Evolutionary conservation across 2,888 invertebrate genomes (phyloP).

Genomic region (Acanthosoma haemorrhoidale): DNA sequence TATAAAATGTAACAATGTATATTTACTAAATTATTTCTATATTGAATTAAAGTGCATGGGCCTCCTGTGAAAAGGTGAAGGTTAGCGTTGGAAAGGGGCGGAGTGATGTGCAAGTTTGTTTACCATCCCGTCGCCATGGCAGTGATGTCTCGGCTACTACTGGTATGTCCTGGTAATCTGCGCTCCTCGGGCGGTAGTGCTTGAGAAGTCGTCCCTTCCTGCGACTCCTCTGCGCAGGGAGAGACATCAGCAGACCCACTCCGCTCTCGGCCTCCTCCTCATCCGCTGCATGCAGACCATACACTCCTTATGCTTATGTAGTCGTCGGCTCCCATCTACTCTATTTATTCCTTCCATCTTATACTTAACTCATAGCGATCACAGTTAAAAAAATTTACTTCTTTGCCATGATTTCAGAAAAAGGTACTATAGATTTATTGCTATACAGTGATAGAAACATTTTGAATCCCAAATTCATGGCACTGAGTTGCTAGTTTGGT

Average conservation of each 20-base stretch:
- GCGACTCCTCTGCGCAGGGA: conserved; percentile 63
- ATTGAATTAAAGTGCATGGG: no score
- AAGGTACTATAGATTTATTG: no score
- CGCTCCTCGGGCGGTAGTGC: conserved; percentile 44
- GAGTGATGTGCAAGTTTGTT: conserved; percentile 15
- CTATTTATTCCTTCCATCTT: not conserved
- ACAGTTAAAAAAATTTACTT: no score
- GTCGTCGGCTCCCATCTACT: not conserved
- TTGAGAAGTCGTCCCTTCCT: conserved; percentile 63
- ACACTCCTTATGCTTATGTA: conserved; percentile 1
- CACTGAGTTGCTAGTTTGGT: no score
- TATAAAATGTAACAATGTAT: no score
- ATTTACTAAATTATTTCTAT: no score
- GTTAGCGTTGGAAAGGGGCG: conserved; percentile 22
- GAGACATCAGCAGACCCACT: conserved; percentile 57
- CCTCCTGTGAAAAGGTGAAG: not conserved
- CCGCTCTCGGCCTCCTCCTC: conserved; percentile 33
- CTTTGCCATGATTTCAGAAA: no score
- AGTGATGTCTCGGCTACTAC: conserved; percentile 75
- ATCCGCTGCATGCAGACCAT: conserved; percentile 12
- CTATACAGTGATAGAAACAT: no score
- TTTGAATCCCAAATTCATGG: no score
- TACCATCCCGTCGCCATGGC: conserved; percentile 68
- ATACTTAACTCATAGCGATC: not conserved
- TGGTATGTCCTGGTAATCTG: conserved; percentile 57